Evolutionary conservation across 2,888 invertebrate species (phyloP), one percentile per base, ranked within the genome.

Genomic region (Volucella inflata): DNA sequence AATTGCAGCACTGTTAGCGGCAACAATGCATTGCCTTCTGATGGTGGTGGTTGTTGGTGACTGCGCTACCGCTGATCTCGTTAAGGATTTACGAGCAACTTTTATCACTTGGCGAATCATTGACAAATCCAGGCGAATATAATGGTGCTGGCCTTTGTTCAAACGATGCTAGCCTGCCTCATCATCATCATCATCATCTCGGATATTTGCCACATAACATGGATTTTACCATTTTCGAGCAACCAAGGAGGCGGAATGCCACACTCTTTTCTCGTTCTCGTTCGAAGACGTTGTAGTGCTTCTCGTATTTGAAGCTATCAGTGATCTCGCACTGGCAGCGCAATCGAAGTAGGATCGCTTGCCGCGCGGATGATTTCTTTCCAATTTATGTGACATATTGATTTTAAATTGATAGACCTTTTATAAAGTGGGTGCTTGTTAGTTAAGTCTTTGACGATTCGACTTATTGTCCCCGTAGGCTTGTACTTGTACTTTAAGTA

Each of bases 331-430:
- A 64, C 30, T 30, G 30, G 30, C 30, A 30, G 30, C 30, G 72
- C 85, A 76, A 76, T 68, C 80, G 72, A 53, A 59, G 30, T 30
- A 30, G 80, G 46, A 80, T 59, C 81, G 79, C 64, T 85, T 84
- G 79, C 82, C 75, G 85, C 80, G 89, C 90, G 87, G 90, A 91
- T 91, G 92, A 90, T 91, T 92, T 92, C 91, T 91, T 90, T 90
- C 91, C 91, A 91, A 91, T 91, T 91, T 92, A 92, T 92, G 90
- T 92, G 91, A 91, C 91, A 91, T 91, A 91, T 91, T 91, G 91
- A 91, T 91, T 91, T 90, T 90, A 90, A 92, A 91, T 92, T 91
- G 91, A 91, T 91, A 91, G 92, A 90, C 91, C 89, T 90, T 89
- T 90, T 87, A 87, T 82, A 87, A 81, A 85, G 81, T 81, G 81